These are phyloP conservation scores for Chloebia gouldiae DNA, from an alignment of 2,113 vertebrate species.

Conservation along the genomic window DNA sequence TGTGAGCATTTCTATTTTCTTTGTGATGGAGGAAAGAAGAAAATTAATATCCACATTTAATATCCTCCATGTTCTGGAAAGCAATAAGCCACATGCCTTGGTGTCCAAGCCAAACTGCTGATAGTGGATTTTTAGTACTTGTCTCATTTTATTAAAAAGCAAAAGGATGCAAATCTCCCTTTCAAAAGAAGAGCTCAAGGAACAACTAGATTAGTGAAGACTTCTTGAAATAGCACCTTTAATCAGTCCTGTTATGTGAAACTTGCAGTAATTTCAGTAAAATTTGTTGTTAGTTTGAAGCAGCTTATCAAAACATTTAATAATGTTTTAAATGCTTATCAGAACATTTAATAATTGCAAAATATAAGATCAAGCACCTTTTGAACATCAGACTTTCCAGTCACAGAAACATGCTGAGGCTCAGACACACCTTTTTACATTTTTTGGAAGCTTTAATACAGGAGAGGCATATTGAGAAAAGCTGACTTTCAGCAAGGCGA, in stretches of 20 bases:
- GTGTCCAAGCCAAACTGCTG: conserved; percentile 17
- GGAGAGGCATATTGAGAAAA: neutral
- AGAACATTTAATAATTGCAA: neutral
- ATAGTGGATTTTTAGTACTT: neutral
- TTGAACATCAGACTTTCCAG: neutral
- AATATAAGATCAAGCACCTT: neutral
- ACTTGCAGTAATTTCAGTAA: neutral
- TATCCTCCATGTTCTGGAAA: neutral
- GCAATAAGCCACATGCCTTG: neutral
- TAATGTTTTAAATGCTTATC: neutral
- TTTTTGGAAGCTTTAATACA: neutral
- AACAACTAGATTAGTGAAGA: neutral
- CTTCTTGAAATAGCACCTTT: neutral
- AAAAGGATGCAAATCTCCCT: neutral
- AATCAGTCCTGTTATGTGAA: neutral
- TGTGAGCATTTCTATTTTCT: neutral
- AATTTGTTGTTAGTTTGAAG: neutral
- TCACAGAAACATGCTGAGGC: neutral
- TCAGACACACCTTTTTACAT: neutral
- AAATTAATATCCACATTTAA: conserved; percentile 38
- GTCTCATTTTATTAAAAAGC: conserved; percentile 5
- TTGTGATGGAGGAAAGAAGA: neutral
- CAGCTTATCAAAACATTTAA: neutral
- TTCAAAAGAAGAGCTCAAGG: neutral
- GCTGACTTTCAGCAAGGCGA: neutral